Base-by-base conservation (phyloP, 2,797 vertebrate species). In the Ptychobarbus kaznakovi region DNA sequence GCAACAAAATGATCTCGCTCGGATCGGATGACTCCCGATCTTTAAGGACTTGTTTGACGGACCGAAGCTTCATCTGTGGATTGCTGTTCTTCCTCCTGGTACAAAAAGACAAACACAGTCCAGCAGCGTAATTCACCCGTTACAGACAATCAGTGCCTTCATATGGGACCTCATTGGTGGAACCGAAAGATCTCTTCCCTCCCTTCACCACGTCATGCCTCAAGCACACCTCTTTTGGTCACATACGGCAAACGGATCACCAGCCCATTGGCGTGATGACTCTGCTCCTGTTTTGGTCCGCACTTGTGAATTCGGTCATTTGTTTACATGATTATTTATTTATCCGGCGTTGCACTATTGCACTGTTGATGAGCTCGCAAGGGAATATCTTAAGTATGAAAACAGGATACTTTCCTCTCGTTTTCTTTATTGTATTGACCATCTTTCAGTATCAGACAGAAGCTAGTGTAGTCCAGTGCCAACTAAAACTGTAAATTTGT, bases 81-180 rank as follows among this genome's bases (percentile, higher is more conserved):
- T 68, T 69, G 38, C 49, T 28, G 66, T 81, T 77, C 28, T 51
- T 75, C 44, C 58, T 75, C 28, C 2, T 61, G 69, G 66, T 35
- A 32, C 9, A 28, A 80, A 56, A 65, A 32, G n/a, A 69, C 35
- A n/a, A 58, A 74, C 46, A 40, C 63, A 44, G 79, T 82, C 49
- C 46, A 35, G 22, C 46, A 18, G 40, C 1, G 8, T 16, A 44
- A 40, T 56, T 77, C 49, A 69, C 69, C 80, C 20, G 28, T 75
- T 58, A 68, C 32, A 86, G 80, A 85, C 85, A 78, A 87, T 78
- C 95, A 95, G 96, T 97, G 96, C 96, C 96, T 97, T 97, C 94
- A 95, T 93, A 94, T 90, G 94, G 94, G 93, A 96, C 92, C 88
- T 91, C 35, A 74, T 85, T 93, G 83, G 68, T 90, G 83, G 89